Percentiles rank a stretch among this genome's conserved stretches.
These are phyloP conservation scores for Monochamus alternatus DNA, from an alignment of 2,888 invertebrate genomes.

Conservation along the genomic window DNA sequence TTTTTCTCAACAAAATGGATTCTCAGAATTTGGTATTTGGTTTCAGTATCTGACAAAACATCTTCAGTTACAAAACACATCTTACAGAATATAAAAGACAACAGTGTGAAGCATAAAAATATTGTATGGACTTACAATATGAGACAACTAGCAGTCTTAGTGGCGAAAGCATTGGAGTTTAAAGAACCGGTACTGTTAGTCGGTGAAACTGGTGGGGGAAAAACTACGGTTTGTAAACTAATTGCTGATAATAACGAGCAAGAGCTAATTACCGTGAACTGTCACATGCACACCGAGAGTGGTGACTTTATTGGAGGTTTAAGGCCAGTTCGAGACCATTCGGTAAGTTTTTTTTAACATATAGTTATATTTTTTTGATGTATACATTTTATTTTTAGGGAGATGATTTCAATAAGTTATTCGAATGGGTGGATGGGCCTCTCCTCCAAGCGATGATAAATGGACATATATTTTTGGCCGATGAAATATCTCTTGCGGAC, in stretches of 20 bases:
- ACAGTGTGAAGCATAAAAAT: conserved; percentile 79
- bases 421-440: conserved; percentile 99
- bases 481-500: conserved; percentile 99
- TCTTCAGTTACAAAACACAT: conserved; percentile 85
- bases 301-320: conserved; percentile 97
- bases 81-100: conserved; percentile 76
- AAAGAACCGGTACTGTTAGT: conserved; percentile 96
- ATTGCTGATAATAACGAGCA: conserved; percentile 81
- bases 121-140: conserved; percentile 97
- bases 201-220: conserved; percentile 98
- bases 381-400: conserved; percentile 49
- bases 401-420: conserved; percentile 75
- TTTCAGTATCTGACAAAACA: conserved; percentile 75
- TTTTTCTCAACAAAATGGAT: too few species aligned
- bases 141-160: conserved; percentile 84
- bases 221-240: conserved; percentile 96
- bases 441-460: conserved; percentile 91
- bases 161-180: conserved; percentile 89
- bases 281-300: conserved; percentile 99
- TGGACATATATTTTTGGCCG: conserved; percentile 93
- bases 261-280: conserved; percentile 88
- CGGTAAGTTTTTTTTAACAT: conserved; percentile 58
- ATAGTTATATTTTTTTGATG: not conserved
- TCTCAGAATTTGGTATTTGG: not conserved
- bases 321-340: conserved; percentile 84